These are phyloP conservation scores for Plectropomus leopardus DNA, from an alignment of 2,113 vertebrate genomes.

Conservation along the genomic window DNA sequence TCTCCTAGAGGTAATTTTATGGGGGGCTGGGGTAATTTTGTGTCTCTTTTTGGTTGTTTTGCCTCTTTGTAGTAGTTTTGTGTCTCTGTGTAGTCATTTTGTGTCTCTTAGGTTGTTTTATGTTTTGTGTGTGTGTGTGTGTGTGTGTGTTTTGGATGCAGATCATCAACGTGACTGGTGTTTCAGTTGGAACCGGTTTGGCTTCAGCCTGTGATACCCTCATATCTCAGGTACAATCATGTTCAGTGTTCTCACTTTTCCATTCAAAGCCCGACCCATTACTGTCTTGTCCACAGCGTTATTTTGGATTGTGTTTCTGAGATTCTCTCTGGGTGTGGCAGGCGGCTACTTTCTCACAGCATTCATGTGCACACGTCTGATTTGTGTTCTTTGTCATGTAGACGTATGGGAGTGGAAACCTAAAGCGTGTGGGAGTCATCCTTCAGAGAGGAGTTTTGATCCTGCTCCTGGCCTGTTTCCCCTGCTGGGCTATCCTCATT, in stretches of 20 bases:
- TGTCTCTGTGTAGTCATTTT: too few relatives aligned
- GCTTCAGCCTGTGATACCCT: not conserved
- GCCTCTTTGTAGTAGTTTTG: too few relatives aligned
- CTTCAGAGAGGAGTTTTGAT: not conserved
- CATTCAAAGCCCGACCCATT: too few relatives aligned
- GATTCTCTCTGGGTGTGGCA: not conserved
- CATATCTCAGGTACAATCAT: slow-evolving; percentile 1
- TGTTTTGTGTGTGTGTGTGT: not conserved
- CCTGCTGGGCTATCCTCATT: not conserved
- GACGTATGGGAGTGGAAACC: not conserved
- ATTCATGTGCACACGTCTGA: not conserved
- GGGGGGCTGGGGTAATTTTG: too few relatives aligned
- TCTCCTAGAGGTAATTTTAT: too few relatives aligned
- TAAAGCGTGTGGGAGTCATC: not conserved
- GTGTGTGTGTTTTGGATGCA: not conserved
- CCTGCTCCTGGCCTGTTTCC: not conserved
- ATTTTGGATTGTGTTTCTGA: too few relatives aligned
- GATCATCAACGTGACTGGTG: not conserved
- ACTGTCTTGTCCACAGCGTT: too few relatives aligned
- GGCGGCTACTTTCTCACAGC: too few relatives aligned
- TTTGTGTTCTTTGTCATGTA: not conserved
- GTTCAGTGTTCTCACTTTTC: too few relatives aligned
- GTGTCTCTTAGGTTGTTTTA: not conserved
- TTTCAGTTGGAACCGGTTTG: not conserved
- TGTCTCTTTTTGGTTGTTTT: too few relatives aligned